A percentile compares a stretch with the other conserved stretches of the same genome.
Conservation (phyloP, 2,797 vertebrate genomes). For the Lophius americanus region DNA sequence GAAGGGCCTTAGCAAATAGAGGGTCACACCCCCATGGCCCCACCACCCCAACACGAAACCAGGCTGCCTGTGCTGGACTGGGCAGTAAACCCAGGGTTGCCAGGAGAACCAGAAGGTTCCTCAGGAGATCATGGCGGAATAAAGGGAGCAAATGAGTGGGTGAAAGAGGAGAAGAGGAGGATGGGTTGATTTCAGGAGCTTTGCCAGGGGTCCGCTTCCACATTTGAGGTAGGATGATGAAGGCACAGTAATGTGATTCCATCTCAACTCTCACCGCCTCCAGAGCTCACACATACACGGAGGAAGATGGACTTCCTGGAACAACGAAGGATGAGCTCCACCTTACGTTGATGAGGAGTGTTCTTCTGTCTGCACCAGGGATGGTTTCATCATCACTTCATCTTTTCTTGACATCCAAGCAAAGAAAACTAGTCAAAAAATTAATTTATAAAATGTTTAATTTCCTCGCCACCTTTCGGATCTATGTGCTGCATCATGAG, state of each 20-base stretch:
- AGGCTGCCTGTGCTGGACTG: constrained; percentile 43
- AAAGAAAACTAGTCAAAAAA: background rate
- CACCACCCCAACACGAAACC: constrained; percentile 86
- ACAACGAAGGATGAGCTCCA: constrained; percentile 31
- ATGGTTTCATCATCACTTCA: constrained; percentile 1
- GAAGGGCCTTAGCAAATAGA: constrained; percentile 88
- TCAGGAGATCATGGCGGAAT: constrained; percentile 28
- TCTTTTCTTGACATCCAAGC: constrained; percentile 13
- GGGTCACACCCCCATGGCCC: constrained; percentile 92
- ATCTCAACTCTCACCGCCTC: constrained; percentile 67
- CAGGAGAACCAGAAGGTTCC: constrained; percentile 61
- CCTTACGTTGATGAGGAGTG: constrained; percentile 37
- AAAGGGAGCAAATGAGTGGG: background rate
- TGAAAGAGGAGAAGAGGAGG: constrained; percentile 5
- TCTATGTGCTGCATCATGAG: background rate
- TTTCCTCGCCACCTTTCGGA: background rate
- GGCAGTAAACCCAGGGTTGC: constrained; percentile 45
- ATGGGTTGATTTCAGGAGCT: constrained; percentile 36
- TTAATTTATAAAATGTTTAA: background rate
- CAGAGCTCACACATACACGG: constrained; percentile 26
- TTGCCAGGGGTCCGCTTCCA: constrained; percentile 51
- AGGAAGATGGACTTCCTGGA: constrained; percentile 27
- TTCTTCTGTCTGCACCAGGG: background rate
- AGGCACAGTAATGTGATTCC: constrained; percentile 60
- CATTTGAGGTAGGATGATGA: constrained; percentile 61